These are phyloP conservation scores for Podiceps cristatus DNA, from an alignment of 2,113 vertebrate species.

Conservation along the genomic window DNA sequence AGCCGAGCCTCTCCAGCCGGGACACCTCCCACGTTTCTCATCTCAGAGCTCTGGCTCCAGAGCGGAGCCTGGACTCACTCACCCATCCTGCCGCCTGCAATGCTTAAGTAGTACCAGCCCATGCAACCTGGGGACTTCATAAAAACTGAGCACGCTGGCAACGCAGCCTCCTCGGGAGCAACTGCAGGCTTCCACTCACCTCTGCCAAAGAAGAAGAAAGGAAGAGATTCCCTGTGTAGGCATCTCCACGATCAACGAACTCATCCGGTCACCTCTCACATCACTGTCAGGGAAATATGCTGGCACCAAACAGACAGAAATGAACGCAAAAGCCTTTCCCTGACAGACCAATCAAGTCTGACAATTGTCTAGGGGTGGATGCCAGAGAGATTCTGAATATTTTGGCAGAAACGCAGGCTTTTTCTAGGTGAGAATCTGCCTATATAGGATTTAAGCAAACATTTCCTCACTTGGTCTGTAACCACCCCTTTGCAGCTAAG, in stretches of 20 bases:
- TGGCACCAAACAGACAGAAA: background rate
- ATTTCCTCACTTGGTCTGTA: conserved; percentile 54
- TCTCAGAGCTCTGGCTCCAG: background rate
- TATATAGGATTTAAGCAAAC: conserved; percentile 62
- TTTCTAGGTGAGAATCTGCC: conserved; percentile 68
- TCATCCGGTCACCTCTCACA: background rate
- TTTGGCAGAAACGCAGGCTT: conserved; percentile 28
- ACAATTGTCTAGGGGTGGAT: conserved; percentile 33
- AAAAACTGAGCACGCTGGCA: background rate
- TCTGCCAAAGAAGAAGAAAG: background rate
- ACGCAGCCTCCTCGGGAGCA: background rate
- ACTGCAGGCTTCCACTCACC: conserved; percentile 41
- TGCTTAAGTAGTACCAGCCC: background rate
- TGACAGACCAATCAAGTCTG: conserved; percentile 11
- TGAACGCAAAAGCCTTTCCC: conserved; percentile 28
- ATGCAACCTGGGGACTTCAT: background rate
- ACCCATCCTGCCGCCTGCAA: background rate
- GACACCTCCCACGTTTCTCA: background rate
- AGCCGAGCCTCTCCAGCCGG: background rate
- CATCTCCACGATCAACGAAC: background rate
- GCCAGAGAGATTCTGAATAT: conserved; percentile 47
- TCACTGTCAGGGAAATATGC: background rate
- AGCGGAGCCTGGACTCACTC: background rate
- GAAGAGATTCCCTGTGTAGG: background rate
- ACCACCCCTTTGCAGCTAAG: conserved; percentile 34